Base-by-base conservation (phyloP, 1,140 invertebrate species). In the Pachypsylla venusta region DNA sequence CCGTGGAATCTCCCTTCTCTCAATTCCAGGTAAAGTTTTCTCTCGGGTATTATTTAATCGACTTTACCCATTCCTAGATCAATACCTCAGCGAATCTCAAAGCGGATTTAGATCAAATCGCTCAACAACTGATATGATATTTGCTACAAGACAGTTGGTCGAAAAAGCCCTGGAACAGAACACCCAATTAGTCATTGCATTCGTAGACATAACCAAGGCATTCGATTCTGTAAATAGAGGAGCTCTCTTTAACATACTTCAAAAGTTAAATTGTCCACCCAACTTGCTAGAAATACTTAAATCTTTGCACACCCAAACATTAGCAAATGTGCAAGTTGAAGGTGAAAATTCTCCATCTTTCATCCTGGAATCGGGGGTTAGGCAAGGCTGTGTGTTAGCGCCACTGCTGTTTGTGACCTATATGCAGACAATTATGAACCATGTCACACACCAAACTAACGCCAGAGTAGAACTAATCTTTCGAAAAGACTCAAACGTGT, bases 1-100 rank as follows among this genome's bases (percentile, higher is more conserved):
- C 26, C 60, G 66, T 35, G 65, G 66, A 16, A 65, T 64, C 19
- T 54, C 63, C 0, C 54, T 66, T 12, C 55, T 65, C 2, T 27
- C 7, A 30, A 22, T 48, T n/a, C 55, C 35, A 2, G 64, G 63
- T 60, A 56, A 60, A 48, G 53, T 61, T n/a, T 58, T 61, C 4
- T 25, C 35, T 19, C 20, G 24, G 4, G 35, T 19, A 1, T 35
- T 42, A 16, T 20, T 35, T n/a, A 30, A 35, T 19, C 26, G 27
- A 57, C 13, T 57, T 7, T 16, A 12, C 35, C 35, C 35, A 20
- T 40, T 19, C 25, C 5, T 39, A 5, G 56, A 57, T 5, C 28
- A 57, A 26, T 40, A 40, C 22, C 1, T 39, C n/a, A 30, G 40
- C 7, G 56, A 57, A 1, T 40, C 35, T 7, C 56, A 57, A n/a